Base-by-base conservation (phyloP, 2,888 invertebrate genomes). In the Scaptomyza tumidula region DNA sequence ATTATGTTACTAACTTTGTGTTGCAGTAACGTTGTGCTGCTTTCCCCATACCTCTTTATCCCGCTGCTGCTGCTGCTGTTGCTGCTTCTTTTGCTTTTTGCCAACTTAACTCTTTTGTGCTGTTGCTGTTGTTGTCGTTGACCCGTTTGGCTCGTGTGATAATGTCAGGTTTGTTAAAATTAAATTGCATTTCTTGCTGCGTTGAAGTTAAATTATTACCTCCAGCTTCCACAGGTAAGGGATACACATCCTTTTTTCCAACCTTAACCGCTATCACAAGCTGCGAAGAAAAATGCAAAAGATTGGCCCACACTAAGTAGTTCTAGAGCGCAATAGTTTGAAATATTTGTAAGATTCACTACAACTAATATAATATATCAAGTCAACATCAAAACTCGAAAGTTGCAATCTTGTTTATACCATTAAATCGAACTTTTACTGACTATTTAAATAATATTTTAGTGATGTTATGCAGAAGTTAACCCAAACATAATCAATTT, bases 121-220 rank as follows among this genome's bases (percentile, higher is more conserved):
- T 58, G 54, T 5, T 24, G 1, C 43, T 56, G 60, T 50, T 56
- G 60, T 27, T 62, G 52, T 45, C 54, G 62, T 49, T 56, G 58
- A 62, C 54, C 48, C 75, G 66, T 56, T 85, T 82, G 86, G 87
- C 78, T 82, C 77, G 83, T 86, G 86, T 85, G 88, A 87, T 85
- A 85, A 87, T 87, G 88, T 86, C 87, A 87, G 88, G 88, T 87
- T 87, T 86, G 85, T 87, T 80, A 77, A 86, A 87, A 86, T 87
- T 87, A 86, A 86, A 86, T 87, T 86, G 87, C 88, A 87, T 86
- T 83, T 87, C 88, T 86, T 84, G 86, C 86, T 79, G 86, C 62
- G 79, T 77, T 84, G 79, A 81, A 84, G 84, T 72, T 86, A 86
- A 84, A 86, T 84, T 86, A 84, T 84, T 84, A 77, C 83, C 86